phyloP scores from a whole-genome alignment of 1,140 invertebrate species.

The Sycophaga agraensis region DNA sequence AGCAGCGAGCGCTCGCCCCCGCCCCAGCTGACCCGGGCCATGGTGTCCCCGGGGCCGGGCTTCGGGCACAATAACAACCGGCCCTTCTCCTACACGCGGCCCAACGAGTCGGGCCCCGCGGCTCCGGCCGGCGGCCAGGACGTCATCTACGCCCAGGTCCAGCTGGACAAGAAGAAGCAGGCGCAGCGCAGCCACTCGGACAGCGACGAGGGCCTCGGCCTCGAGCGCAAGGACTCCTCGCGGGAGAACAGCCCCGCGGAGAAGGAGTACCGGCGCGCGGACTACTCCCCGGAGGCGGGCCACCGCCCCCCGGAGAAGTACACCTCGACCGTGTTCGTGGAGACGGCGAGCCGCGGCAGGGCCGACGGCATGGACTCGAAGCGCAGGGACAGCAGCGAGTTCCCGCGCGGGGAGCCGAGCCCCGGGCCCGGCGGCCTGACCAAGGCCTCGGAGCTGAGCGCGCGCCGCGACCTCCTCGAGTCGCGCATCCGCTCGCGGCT shows the following conservation, averaged over 20 bases:
- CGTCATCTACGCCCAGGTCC: constrained; percentile 76
- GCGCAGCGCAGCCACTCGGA: constrained; percentile 61
- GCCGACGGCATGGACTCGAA: constrained; percentile 68
- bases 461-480: constrained; percentile 73
- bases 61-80: constrained; percentile 71
- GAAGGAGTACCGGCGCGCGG: constrained; percentile 45
- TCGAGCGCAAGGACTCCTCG: constrained; percentile 62
- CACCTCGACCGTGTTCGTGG: constrained; percentile 56
- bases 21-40: constrained; percentile 60
- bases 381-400: constrained; percentile 54
- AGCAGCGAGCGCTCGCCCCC: constrained; percentile 61
- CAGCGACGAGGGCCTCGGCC: constrained; percentile 74
- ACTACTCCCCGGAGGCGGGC: constrained; percentile 45
- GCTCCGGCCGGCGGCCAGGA: constrained; percentile 39
- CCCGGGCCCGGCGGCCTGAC: constrained; percentile 40
- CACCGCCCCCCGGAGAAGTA: constrained; percentile 49
- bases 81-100: constrained; percentile 73
- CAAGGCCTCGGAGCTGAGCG: constrained; percentile 64
- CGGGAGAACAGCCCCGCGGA: constrained; percentile 54
- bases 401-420: constrained; percentile 31
- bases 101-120: constrained; percentile 58
- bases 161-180: constrained; percentile 61
- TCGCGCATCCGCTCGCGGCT: constrained; percentile 67
- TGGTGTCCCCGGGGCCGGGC: constrained; percentile 63
- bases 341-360: constrained; percentile 61